Evolutionary conservation across 1,140 invertebrate species (phyloP).

Genomic region (Adoxophyes honmai): DNA sequence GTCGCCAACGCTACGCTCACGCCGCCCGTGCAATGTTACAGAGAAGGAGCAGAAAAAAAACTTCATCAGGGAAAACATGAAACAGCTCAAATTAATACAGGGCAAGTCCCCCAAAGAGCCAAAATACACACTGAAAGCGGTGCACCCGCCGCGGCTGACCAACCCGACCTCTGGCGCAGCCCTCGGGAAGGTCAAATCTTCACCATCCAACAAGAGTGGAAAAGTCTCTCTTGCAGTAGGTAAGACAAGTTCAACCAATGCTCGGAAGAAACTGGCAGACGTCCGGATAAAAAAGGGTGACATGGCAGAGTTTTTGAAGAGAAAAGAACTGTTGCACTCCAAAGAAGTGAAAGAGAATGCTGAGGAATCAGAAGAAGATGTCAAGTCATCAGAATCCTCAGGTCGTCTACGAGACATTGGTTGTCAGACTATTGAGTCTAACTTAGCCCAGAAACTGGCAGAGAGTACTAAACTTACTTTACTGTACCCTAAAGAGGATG

Average conservation of each 20-base stretch:
- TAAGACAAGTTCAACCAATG: conserved; percentile 42
- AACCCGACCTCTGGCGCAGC: conserved; percentile 26
- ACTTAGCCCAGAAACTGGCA: conserved; percentile 50
- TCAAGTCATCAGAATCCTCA: conserved; percentile 45
- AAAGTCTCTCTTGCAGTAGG: conserved; percentile 45
- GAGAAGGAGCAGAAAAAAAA: conserved; percentile 77
- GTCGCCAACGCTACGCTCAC: conserved; percentile 15
- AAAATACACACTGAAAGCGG: conserved; percentile 48
- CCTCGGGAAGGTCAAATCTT: conserved; percentile 56
- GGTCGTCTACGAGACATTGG: conserved; percentile 56
- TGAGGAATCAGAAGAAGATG: conserved; percentile 34
- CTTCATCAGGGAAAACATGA: conserved; percentile 79
- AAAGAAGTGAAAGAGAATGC: conserved; percentile 32
- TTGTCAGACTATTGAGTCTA: conserved; percentile 65
- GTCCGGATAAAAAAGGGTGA: conserved; percentile 67
- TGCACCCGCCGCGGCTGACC: conserved; percentile 38
- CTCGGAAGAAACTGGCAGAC: conserved; percentile 46
- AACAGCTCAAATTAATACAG: conserved; percentile 76
- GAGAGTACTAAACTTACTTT: conserved; percentile 62
- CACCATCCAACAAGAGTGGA: conserved; percentile 53
- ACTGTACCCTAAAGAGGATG: conserved; percentile 54
- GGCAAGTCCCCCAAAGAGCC: conserved; percentile 66
- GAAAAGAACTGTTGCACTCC: conserved; percentile 53
- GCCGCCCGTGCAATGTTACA: conserved; percentile 37
- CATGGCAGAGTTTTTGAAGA: conserved; percentile 66